A percentile compares a stretch with the other conserved stretches of the same genome.
These are phyloP conservation scores for Ahaetulla prasina DNA, from an alignment of 2,113 vertebrate species.

Conservation along the genomic window DNA sequence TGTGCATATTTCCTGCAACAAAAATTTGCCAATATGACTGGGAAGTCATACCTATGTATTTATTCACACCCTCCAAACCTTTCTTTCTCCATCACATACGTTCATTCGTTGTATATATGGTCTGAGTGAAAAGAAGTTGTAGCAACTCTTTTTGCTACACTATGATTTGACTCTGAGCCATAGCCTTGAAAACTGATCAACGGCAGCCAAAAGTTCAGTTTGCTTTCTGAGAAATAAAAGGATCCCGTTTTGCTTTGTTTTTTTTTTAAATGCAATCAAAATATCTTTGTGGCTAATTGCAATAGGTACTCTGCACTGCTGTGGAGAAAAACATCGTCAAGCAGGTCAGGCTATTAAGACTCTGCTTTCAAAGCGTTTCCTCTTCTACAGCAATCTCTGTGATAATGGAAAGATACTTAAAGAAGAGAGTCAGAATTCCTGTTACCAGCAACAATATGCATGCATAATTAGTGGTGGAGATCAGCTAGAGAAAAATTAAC, in stretches of 20 bases:
- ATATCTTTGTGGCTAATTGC: constrained; percentile 31
- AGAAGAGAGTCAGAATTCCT: neutral
- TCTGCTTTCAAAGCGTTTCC: neutral
- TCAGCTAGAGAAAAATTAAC: neutral
- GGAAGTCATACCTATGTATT: neutral
- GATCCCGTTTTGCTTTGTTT: constrained; percentile 7
- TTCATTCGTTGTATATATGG: neutral
- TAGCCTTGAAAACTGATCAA: neutral
- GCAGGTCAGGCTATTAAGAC: constrained; percentile 15
- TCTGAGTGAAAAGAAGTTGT: neutral
- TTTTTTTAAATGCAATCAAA: constrained; percentile 28
- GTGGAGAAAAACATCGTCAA: constrained; percentile 25
- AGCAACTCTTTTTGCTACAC: neutral
- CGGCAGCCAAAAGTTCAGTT: neutral
- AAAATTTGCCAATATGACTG: neutral
- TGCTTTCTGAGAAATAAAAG: constrained; percentile 30
- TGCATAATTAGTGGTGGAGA: neutral
- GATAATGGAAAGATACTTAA: neutral
- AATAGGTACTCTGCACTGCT: constrained; percentile 32
- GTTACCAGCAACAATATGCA: neutral
- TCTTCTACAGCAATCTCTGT: neutral
- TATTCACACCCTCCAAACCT: neutral
- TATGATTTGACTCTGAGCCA: neutral
- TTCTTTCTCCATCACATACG: neutral
- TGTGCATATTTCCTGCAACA: neutral